Conservation (phyloP, 2,113 vertebrate species). For the Arothron firmamentum region DNA sequence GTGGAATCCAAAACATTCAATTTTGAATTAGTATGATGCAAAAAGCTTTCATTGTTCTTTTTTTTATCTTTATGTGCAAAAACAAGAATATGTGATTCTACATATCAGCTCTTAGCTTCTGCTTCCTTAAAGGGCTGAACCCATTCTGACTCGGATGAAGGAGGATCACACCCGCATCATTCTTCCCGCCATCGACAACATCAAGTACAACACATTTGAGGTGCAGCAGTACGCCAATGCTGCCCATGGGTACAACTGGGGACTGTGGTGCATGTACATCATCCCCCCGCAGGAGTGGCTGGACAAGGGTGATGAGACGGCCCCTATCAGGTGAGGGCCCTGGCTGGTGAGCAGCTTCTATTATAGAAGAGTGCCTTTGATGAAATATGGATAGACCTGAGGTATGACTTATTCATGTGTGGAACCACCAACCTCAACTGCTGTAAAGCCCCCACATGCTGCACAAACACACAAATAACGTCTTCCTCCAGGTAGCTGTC, state of each 20-base stretch:
- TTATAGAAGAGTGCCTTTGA: slow-evolving; percentile 67
- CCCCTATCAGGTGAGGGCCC: slow-evolving; percentile 88
- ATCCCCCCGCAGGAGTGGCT: slow-evolving; percentile 95
- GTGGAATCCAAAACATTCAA: too few species aligned
- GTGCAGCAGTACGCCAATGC: slow-evolving; percentile 96
- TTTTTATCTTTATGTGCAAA: not conserved
- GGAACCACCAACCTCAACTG: slow-evolving; percentile 42
- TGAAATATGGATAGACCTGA: slow-evolving; percentile 66
- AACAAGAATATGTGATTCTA: not conserved
- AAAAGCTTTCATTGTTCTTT: not conserved
- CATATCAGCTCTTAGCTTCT: slow-evolving; percentile 12
- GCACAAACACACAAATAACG: slow-evolving; percentile 42
- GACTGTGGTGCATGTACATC: slow-evolving; percentile 99
- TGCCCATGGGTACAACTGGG: slow-evolving; percentile 98
- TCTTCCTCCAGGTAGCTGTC: slow-evolving; percentile 18
- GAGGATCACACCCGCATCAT: slow-evolving; percentile 90
- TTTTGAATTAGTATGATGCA: too few species aligned
- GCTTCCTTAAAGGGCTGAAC: slow-evolving; percentile 84
- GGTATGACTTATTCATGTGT: slow-evolving; percentile 66
- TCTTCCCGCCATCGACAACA: slow-evolving; percentile 95
- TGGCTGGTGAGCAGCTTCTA: slow-evolving; percentile 27
- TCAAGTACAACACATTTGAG: slow-evolving; percentile 95
- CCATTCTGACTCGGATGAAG: slow-evolving; percentile 86
- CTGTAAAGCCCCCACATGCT: not conserved
- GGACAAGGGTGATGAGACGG: slow-evolving; percentile 91